These are phyloP conservation scores for Platalea minor DNA, from an alignment of 2,797 vertebrate species.

Conservation along the genomic window DNA sequence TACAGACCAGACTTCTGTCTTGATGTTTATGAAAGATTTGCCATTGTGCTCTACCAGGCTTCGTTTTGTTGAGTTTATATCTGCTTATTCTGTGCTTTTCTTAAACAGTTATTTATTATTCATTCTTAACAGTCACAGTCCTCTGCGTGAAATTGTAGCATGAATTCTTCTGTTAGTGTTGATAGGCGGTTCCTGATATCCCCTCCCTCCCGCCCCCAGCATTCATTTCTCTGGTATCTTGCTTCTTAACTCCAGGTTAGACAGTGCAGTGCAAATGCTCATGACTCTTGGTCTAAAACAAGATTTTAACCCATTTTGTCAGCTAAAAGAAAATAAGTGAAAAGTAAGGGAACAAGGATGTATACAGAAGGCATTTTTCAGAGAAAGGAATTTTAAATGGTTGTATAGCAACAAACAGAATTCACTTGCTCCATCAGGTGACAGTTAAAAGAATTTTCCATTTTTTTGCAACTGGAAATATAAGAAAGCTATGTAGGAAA, in stretches of 20 bases:
- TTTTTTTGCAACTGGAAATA: neutral
- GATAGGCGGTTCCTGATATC: neutral
- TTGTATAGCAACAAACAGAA: neutral
- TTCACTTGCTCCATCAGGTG: neutral
- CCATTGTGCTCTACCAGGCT: neutral
- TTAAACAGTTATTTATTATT: neutral
- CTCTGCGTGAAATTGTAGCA: neutral
- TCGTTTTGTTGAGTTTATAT: neutral
- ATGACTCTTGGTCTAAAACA: neutral
- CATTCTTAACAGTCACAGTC: neutral
- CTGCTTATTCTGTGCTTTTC: neutral
- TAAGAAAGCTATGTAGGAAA: neutral
- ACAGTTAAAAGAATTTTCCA: neutral
- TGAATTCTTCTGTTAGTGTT: neutral
- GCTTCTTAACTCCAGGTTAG: neutral
- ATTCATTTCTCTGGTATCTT: neutral
- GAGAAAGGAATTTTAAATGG: neutral
- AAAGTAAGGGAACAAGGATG: neutral
- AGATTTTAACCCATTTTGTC: neutral
- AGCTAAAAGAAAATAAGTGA: neutral
- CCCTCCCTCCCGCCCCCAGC: fast-evolving
- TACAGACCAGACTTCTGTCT: neutral
- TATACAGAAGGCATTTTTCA: neutral
- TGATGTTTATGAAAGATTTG: neutral
- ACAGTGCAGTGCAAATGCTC: neutral